These are phyloP conservation scores for Atrichornis clamosus DNA, from an alignment of 2,113 vertebrate species.

Conservation along the genomic window DNA sequence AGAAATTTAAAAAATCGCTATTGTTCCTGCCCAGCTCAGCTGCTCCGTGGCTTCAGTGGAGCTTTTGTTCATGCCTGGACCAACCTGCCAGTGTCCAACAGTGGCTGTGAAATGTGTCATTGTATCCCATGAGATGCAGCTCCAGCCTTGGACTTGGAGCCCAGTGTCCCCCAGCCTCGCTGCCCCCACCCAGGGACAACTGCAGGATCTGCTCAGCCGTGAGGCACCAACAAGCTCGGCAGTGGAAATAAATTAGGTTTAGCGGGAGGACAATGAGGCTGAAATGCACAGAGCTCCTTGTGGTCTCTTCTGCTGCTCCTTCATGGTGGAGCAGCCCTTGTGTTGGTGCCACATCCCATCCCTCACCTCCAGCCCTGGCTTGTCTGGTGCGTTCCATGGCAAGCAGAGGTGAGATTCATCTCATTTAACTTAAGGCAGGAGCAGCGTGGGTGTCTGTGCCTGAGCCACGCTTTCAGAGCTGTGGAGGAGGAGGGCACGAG, in stretches of 20 bases:
- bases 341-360: neutral
- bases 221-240: neutral
- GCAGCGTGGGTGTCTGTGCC: neutral
- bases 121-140: neutral
- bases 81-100: neutral
- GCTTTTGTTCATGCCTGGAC: neutral
- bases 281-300: neutral
- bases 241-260: neutral
- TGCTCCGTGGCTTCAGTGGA: neutral
- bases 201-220: neutral
- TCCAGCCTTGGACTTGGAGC: neutral
- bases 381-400: neutral
- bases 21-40: conserved; percentile 17
- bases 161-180: neutral
- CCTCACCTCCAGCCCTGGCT: neutral
- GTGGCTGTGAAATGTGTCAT: neutral
- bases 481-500: neutral
- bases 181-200: neutral
- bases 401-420: neutral
- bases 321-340: neutral
- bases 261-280: neutral
- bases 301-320: neutral
- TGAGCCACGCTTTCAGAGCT: neutral
- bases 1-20: neutral
- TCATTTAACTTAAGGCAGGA: neutral